Conservation (phyloP, 2,888 invertebrate species). For the Macaria liturata region DNA sequence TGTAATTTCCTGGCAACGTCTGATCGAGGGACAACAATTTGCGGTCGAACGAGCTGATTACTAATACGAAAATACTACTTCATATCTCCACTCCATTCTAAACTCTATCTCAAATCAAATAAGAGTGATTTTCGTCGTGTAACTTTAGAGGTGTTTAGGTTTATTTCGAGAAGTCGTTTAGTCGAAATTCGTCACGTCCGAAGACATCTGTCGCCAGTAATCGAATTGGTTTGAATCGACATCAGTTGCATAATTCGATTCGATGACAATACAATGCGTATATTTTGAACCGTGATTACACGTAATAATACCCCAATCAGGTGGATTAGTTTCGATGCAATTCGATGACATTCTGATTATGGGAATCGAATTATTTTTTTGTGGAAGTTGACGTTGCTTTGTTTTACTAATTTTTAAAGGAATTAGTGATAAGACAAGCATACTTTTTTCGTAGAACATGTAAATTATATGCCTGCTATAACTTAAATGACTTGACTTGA, state of each 20-base stretch:
- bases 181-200: slow-evolving; percentile 81
- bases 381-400: slow-evolving; percentile 20
- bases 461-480: no score
- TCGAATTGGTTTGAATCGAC: slow-evolving; percentile 72
- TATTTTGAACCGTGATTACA: slow-evolving; percentile 66
- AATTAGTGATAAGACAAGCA: no score
- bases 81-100: slow-evolving; percentile 33
- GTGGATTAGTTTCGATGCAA: slow-evolving; percentile 61
- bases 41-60: slow-evolving; percentile 80
- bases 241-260: slow-evolving; percentile 77
- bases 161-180: slow-evolving; percentile 52
- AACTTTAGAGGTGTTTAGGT: slow-evolving; percentile 36
- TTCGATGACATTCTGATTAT: slow-evolving; percentile 71
- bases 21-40: slow-evolving; percentile 82
- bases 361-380: slow-evolving; percentile 54
- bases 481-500: no score
- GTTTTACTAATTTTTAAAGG: background rate
- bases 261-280: slow-evolving; percentile 81
- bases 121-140: slow-evolving; percentile 35
- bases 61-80: slow-evolving; percentile 65
- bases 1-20: slow-evolving; percentile 80
- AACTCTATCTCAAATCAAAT: slow-evolving; percentile 30
- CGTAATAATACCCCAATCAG: slow-evolving; percentile 64
- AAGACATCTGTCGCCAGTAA: slow-evolving; percentile 81
- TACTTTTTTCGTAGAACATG: no score